Base-by-base conservation (phyloP, 1,140 invertebrate genomes). In the Trachymyrmex septentrionalis region DNA sequence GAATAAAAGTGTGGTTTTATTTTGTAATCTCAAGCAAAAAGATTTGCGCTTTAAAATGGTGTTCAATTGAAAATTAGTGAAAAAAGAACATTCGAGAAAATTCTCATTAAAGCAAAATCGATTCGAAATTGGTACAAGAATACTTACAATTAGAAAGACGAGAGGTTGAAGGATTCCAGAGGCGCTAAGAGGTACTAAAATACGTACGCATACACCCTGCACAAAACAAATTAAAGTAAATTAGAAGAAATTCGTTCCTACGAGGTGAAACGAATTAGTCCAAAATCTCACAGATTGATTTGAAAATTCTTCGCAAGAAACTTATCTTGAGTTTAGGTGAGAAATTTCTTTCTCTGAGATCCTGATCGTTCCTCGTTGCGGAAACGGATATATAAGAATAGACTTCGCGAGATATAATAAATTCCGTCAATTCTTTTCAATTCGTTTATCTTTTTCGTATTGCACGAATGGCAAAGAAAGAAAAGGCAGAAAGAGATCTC, bases 71-170 rank as follows among this genome's bases (percentile, higher is more conserved):
- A 82, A 82, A 57, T 38, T 59, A 72, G 12, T 38, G 44, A 38
- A 21, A 61, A 38, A 19, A 61, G 55, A 73, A 57, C 48, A 34
- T 71, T 63, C 38, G 59, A 48, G 50, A 55, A 84, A 84, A 84
- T 73, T 84, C 80, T 75, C 80, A 48, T 63, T 84, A 75, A 84
- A 44, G 24, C 34, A 71, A 63, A 84, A 84, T 84, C 80, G 55
- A 84, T 84, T 84, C 14, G 80, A 72, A 61, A 82, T 82, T 72
- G 67, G 53, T 21, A 24, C 69, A 63, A 84, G 80, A 61, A 84
- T 75, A 75, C 69, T 84, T 44, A 44, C 38, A 44, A 44, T 44
- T 34, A n/a, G 55, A 84, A 50, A 50, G 48, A 48, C 69, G 63
- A 67, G 77, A 69, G 30, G 24, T 53, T 55, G 59, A 72, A 82